These are phyloP conservation scores for Dreissena polymorpha DNA, from an alignment of 1,140 invertebrate species.

Conservation along the genomic window DNA sequence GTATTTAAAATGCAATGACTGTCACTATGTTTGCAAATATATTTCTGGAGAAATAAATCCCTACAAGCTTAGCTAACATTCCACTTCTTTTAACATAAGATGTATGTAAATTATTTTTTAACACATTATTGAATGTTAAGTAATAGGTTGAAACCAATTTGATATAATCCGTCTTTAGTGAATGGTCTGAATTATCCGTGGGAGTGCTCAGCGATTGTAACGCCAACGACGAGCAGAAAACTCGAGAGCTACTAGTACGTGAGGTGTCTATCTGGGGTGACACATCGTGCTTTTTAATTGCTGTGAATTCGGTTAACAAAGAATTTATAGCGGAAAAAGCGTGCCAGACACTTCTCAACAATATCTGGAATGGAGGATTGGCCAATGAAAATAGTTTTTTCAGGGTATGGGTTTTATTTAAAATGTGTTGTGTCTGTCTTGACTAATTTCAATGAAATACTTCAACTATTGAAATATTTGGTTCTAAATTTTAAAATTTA, in stretches of 20 bases:
- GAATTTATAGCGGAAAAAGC: not conserved
- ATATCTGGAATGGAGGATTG: constrained; percentile 7
- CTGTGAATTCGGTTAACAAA: not conserved
- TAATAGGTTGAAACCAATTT: no score
- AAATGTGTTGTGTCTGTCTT: no score
- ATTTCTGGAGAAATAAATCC: no score
- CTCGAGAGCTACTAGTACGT: not conserved
- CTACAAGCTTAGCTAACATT: no score
- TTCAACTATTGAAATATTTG: no score
- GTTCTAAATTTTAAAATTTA: no score
- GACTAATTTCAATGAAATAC: no score
- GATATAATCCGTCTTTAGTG: not conserved
- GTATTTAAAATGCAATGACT: no score
- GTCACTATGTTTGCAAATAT: no score
- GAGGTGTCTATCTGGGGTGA: not conserved
- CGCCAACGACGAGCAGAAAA: not conserved
- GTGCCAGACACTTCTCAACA: not conserved
- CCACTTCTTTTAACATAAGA: no score
- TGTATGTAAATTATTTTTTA: no score
- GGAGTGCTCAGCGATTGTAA: constrained; percentile 5
- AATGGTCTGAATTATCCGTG: not conserved
- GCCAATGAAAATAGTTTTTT: not conserved
- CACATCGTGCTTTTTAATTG: constrained; percentile 8
- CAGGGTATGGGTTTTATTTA: not conserved
- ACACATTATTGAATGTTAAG: no score